Percentiles rank a stretch among this genome's conserved stretches.
Conservation (phyloP, 2,113 vertebrate genomes). For the Nannobrachium achirus region DNA sequence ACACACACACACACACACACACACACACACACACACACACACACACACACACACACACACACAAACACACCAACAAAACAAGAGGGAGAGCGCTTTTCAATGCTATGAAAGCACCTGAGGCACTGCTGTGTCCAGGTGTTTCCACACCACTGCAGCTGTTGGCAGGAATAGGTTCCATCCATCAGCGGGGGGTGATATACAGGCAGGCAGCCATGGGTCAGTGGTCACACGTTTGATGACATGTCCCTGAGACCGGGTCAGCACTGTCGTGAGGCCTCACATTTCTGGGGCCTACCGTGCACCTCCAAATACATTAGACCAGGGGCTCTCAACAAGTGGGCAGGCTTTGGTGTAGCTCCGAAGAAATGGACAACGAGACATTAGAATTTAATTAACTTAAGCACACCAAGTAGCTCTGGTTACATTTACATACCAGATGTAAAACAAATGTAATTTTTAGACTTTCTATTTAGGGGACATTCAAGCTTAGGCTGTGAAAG, state of each 20-base stretch:
- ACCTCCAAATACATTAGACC: neutral
- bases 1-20: slow-evolving; percentile 8
- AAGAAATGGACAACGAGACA: too few species aligned
- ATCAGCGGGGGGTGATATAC: slow-evolving; percentile 36
- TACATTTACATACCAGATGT: too few species aligned
- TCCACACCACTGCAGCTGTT: slow-evolving; percentile 58
- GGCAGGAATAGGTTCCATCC: slow-evolving; percentile 55
- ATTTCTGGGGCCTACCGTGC: neutral
- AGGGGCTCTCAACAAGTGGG: too few species aligned
- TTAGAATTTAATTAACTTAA: too few species aligned
- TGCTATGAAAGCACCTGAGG: slow-evolving; percentile 32
- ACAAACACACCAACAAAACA: neutral
- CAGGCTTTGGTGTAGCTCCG: too few species aligned
- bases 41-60: slow-evolving; percentile 18
- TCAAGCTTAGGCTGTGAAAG: too few species aligned
- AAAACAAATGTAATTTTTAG: too few species aligned
- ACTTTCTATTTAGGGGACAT: too few species aligned
- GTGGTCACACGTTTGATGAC: slow-evolving; percentile 56
- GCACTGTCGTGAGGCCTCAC: slow-evolving; percentile 14
- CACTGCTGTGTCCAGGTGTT: slow-evolving; percentile 60
- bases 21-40: neutral
- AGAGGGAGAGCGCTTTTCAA: slow-evolving; percentile 25
- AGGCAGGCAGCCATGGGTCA: slow-evolving; percentile 42
- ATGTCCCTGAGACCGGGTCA: slow-evolving; percentile 42
- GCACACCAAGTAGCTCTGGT: too few species aligned